Evolutionary conservation across 2,113 vertebrate species (phyloP).

Genomic region (Colaptes auratus): DNA sequence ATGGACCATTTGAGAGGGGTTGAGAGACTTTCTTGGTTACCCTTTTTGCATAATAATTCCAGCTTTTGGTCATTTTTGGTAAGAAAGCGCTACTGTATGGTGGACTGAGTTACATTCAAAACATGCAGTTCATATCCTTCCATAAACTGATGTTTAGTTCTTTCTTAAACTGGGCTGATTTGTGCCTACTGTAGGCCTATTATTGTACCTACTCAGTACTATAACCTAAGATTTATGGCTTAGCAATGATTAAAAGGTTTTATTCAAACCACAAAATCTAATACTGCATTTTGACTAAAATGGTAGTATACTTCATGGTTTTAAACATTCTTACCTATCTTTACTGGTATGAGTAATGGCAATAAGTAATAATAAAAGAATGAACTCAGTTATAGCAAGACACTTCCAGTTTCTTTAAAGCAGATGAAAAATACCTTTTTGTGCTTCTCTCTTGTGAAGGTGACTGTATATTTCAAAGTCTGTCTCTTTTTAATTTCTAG

Average conservation of each 20-base stretch:
- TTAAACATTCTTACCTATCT: not conserved
- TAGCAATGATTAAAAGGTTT: not conserved
- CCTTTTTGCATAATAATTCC: not conserved
- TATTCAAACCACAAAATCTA: not conserved
- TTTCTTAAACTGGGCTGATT: not conserved
- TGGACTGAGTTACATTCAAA: not conserved
- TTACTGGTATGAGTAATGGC: not conserved
- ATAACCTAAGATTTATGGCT: not conserved
- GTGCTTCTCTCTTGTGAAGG: not conserved
- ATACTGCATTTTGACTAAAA: not conserved
- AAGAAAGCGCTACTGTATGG: not conserved
- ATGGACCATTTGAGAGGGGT: not conserved
- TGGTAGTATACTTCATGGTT: not conserved
- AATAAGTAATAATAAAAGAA: not conserved
- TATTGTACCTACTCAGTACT: not conserved
- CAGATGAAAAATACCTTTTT: not conserved
- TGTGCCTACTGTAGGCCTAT: too few species aligned
- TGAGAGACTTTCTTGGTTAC: not conserved
- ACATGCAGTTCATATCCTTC: not conserved
- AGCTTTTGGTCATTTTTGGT: not conserved
- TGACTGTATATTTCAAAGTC: slow-evolving; percentile 25
- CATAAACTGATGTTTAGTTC: not conserved
- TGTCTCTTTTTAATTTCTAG: slow-evolving; percentile 60
- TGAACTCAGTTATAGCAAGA: not conserved
- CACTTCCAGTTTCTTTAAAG: not conserved